These are phyloP conservation scores for Alcedo atthis DNA, from an alignment of 2,797 vertebrate species.

Conservation along the genomic window DNA sequence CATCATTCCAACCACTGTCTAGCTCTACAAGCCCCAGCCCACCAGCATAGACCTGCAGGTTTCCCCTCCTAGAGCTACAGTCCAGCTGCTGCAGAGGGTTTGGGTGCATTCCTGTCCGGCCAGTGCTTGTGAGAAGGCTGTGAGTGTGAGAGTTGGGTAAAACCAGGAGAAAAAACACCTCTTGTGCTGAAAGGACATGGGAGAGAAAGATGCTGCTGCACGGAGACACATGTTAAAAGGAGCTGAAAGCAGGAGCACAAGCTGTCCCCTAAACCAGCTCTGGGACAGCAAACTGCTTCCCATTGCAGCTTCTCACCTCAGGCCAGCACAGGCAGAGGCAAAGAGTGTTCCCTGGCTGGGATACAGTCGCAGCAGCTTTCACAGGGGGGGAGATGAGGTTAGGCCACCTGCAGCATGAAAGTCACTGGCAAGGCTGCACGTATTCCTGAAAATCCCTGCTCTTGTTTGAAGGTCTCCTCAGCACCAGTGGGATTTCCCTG, in stretches of 20 bases:
- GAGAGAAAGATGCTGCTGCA: neutral
- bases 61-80: neutral
- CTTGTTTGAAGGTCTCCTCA: neutral
- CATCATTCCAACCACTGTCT: too few species aligned
- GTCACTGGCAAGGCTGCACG: neutral
- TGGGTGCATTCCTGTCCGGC: neutral
- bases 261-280: neutral
- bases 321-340: neutral
- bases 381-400: neutral
- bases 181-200: neutral
- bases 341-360: neutral
- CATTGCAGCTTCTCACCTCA: neutral
- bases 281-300: neutral
- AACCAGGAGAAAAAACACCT: rapidly evolving
- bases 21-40: neutral
- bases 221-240: neutral
- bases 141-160: neutral
- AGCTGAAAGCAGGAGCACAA: neutral
- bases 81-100: neutral
- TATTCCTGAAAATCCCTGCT: neutral
- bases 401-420: neutral
- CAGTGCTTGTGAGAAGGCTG: neutral
- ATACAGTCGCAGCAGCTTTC: neutral
- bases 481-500: neutral
- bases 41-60: neutral